Base-by-base conservation (phyloP, 2,888 invertebrate species). In the Cecidostiba fungosa region DNA sequence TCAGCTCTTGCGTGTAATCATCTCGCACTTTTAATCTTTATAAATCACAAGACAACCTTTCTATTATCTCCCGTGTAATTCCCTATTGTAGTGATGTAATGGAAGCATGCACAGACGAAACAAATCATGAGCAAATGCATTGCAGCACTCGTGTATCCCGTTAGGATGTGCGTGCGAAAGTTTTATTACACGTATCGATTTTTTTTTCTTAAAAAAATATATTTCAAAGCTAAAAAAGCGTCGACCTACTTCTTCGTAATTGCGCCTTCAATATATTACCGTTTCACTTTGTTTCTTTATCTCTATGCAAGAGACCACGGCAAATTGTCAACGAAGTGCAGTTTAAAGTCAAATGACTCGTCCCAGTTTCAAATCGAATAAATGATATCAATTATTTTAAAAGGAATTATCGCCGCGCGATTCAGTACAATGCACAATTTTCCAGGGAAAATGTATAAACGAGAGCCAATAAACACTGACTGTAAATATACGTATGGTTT, bases 181-280 rank as follows among this genome's bases (percentile, higher is more conserved):
- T 72, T 72, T 72, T 77, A 36, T 59, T 54, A 39, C 36, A n/a
- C 23, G 23, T 59, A 77, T 77, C 32, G 59, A 59, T 4, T n/a
- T 47, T 77, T 77, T 59, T 36, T 59, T 39, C 36, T 69, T 69
- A 43, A 43, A 43, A 10, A 76, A 76, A 32, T 54, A 29, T 59
- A 59, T 54, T 77, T 36, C 14, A 59, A 54, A 77, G 23, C 39
- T 59, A 36, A 59, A 50, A 54, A 23, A 39, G n/a, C 23, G 0
- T 12, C 6, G 76, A 54, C 32, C 76, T 43, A 59, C 23, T 54
- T 59, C 6, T 23, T n/a, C 36, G 12, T 36, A 77, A 77, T 39
- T 77, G 36, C 59, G 12, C 6, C 14, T 77, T 36, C 1, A 77
- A 77, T 74, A 16, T 47, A 47, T 74, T 8, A 19, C 26, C 39